Conservation (phyloP, 2,888 invertebrate genomes). For the Metallyticus violacea region DNA sequence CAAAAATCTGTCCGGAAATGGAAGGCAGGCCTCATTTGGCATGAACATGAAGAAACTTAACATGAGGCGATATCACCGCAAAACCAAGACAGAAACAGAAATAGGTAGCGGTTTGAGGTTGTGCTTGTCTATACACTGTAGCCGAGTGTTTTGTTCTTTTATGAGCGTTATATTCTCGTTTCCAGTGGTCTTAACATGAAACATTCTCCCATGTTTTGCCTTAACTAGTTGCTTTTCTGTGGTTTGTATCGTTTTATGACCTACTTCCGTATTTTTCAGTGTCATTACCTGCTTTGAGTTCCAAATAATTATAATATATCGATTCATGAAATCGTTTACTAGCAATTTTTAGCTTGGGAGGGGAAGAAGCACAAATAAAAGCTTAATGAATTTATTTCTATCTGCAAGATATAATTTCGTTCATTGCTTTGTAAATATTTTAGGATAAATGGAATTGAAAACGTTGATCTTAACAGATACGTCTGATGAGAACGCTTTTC, state of each 20-base stretch:
- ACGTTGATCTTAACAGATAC: too few relatives aligned
- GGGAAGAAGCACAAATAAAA: too few relatives aligned
- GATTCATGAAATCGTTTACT: too few relatives aligned
- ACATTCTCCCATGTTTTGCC: not conserved
- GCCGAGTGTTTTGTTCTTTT: not conserved
- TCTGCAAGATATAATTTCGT: too few relatives aligned
- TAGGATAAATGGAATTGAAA: too few relatives aligned
- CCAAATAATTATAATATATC: too few relatives aligned
- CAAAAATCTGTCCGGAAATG: not conserved
- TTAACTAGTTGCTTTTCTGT: not conserved
- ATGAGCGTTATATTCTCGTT: not conserved
- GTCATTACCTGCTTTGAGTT: too few relatives aligned
- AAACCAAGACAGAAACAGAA: not conserved
- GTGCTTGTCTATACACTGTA: not conserved
- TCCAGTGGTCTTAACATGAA: not conserved
- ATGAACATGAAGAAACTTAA: not conserved
- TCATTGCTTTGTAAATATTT: too few relatives aligned
- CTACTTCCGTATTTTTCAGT: not conserved
- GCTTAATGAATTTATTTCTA: too few relatives aligned
- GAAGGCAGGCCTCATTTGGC: not conserved
- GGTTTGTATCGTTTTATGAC: not conserved
- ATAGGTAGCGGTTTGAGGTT: not conserved
- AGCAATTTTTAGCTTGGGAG: too few relatives aligned
- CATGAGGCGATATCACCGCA: not conserved
- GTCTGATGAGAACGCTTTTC: too few relatives aligned